Evolutionary conservation across 2,113 vertebrate species (phyloP).

Genomic region (Chunga burmeisteri): DNA sequence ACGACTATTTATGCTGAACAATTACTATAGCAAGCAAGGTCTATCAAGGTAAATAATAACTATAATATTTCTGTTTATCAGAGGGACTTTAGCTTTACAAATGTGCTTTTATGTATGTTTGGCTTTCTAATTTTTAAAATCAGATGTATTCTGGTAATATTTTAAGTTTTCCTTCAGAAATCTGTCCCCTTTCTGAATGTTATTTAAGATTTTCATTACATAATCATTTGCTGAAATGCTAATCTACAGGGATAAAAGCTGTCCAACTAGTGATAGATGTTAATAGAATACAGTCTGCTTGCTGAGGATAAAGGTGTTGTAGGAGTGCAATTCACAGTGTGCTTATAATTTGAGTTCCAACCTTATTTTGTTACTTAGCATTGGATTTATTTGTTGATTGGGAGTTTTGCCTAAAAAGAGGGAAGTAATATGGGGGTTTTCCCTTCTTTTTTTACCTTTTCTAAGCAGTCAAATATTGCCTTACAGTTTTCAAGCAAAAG

Average conservation of each 20-base stretch:
- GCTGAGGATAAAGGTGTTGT: not conserved
- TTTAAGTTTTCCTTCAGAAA: not conserved
- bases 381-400: not conserved
- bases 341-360: not conserved
- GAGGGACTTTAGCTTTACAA: not conserved
- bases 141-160: not conserved
- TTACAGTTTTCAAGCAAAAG: not conserved
- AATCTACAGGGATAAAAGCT: not conserved
- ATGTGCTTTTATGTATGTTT: not conserved
- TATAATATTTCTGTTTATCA: not conserved
- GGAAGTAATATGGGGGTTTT: fast-evolving
- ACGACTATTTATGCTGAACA: not conserved
- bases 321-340: not conserved
- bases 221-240: not conserved
- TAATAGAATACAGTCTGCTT: not conserved
- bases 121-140: not conserved
- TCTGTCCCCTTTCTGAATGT: not conserved
- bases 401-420: not conserved
- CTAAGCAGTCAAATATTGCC: not conserved
- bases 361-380: not conserved
- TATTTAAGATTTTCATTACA: not conserved
- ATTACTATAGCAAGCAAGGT: not conserved
- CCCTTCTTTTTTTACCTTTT: not conserved
- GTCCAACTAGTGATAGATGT: not conserved
- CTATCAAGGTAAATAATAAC: not conserved